Base-by-base conservation (phyloP, 2,113 vertebrate genomes). In the Lophotis ruficrista region DNA sequence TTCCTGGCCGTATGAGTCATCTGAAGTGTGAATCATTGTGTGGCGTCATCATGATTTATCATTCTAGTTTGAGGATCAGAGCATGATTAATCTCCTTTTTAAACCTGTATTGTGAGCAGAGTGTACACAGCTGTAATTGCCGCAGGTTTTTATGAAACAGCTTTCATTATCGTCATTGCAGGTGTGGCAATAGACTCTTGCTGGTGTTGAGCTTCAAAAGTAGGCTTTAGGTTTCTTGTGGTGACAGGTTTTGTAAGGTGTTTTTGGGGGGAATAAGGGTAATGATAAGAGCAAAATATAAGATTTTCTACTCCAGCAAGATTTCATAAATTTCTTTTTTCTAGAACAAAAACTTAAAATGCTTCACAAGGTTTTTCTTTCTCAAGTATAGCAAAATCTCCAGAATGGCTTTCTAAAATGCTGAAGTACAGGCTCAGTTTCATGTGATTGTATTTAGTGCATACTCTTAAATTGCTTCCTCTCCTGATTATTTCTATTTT, bases 1-100 rank as follows among this genome's bases (percentile, higher is more conserved):
- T 25, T n/a, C 14, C n/a, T 51, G 45, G 27, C 66, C 48, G 38
- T 45, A 11, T 94, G 92, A 86, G 31, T 95, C 87, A 95, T 41
- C 54, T 81, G 30, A 47, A 64, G 61, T 33, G 66, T 95, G 96
- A 96, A 71, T 95, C 89, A 82, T 14, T 43, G 64, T 78, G 56
- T 93, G 83, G 89, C 8, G 4, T 61, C 68, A 79, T 38, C 20
- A 43, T 54, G n/a, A 94, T 76, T 93, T 77, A 83, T 73, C 75
- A 88, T 56, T 31, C 82, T 64, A 33, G 23, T 86, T 35, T 73
- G 75, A 89, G 33, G 43, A 94, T 62, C 54, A 80, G 50, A 87
- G 56, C 12, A 35, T 62, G 28, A 92, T 73, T 83, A 70, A 93
- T 66, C 73, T 94, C 30, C 61, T 87, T 93, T 89, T 62, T 66